These are phyloP conservation scores for Aurelia aurita complex sp. Pacific DNA, from an alignment of 30 jellyfish, hydroid and myxozoan genomes.

Conservation along the genomic window DNA sequence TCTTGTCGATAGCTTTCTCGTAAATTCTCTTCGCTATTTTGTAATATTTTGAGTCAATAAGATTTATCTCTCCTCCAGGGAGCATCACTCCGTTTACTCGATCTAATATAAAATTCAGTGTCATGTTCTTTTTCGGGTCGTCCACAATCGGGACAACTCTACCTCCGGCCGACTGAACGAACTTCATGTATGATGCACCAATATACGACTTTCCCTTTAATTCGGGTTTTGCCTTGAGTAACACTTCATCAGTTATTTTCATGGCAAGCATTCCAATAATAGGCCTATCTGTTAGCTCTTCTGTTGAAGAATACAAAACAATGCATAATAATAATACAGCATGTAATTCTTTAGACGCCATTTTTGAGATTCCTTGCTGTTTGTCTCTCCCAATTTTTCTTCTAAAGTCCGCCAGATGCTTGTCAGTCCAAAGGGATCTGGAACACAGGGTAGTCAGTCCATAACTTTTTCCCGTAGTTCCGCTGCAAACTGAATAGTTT, in stretches of 20 bases:
- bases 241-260: constrained; percentile 78
- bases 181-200: constrained; percentile 93
- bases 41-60: constrained; percentile 63
- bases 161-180: constrained; percentile 86
- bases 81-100: constrained; percentile 65
- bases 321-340: neutral
- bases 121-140: constrained; percentile 30
- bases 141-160: constrained; percentile 92
- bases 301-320: neutral
- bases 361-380: too few species aligned
- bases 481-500: too few species aligned
- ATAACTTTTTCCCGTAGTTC: too few species aligned
- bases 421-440: too few species aligned
- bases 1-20: constrained; percentile 44
- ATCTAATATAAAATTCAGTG: constrained; percentile 14
- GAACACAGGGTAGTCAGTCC: too few species aligned
- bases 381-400: too few species aligned
- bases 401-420: too few species aligned
- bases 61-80: constrained; percentile 83
- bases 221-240: constrained; percentile 41
- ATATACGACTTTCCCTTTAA: constrained; percentile 68
- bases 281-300: constrained; percentile 67
- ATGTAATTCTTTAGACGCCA: neutral
- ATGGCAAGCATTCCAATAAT: constrained; percentile 80
- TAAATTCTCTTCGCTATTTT: constrained; percentile 37